Evolutionary conservation across 2,888 invertebrate species (phyloP).

Genomic region (Dichetophora obliterata): DNA sequence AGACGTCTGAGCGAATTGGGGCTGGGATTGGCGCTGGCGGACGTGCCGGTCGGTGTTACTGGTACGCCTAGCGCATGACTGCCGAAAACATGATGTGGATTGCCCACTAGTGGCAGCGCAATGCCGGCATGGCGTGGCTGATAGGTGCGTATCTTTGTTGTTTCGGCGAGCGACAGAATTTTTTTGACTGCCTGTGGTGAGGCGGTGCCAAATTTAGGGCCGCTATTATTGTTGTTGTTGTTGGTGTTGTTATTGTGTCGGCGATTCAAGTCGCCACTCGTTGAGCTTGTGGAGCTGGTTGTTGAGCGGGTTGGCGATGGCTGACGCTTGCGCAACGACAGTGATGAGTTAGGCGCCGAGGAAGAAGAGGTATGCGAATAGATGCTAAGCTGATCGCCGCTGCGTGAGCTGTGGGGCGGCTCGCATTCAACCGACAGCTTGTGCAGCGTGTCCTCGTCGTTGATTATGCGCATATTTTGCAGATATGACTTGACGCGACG

Average conservation of each 20-base stretch:
- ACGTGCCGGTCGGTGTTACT: slow-evolving; percentile 1
- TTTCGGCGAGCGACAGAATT: slow-evolving; percentile 90
- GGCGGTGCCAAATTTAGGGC: slow-evolving; percentile 83
- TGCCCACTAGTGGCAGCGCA: slow-evolving; percentile 72
- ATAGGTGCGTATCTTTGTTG: slow-evolving; percentile 88
- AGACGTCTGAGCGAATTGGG: slow-evolving; percentile 74
- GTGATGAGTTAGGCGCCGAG: slow-evolving; percentile 71
- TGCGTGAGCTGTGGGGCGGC: slow-evolving; percentile 65
- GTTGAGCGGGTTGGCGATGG: slow-evolving; percentile 95
- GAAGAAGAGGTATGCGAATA: slow-evolving; percentile 67
- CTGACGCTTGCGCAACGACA: slow-evolving; percentile 80
- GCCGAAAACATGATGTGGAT: slow-evolving; percentile 56
- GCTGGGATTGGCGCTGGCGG: slow-evolving; percentile 67
- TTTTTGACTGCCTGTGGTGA: slow-evolving; percentile 98
- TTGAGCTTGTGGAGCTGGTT: slow-evolving; percentile 90
- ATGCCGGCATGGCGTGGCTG: slow-evolving; percentile 80
- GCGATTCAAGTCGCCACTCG: slow-evolving; percentile 68
- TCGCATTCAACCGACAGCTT: slow-evolving; percentile 93
- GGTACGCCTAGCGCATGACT: slow-evolving; percentile 42
- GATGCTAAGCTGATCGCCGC: slow-evolving; percentile 72
- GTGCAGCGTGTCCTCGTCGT: slow-evolving; percentile 91
- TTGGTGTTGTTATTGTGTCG: slow-evolving; percentile 55
- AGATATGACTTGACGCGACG: slow-evolving; percentile 96
- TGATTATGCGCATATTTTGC: slow-evolving; percentile 86
- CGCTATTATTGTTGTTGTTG: slow-evolving; percentile 57